phyloP scores from a whole-genome alignment of 2,888 invertebrate genomes.

The Drosophila melanosoma region DNA sequence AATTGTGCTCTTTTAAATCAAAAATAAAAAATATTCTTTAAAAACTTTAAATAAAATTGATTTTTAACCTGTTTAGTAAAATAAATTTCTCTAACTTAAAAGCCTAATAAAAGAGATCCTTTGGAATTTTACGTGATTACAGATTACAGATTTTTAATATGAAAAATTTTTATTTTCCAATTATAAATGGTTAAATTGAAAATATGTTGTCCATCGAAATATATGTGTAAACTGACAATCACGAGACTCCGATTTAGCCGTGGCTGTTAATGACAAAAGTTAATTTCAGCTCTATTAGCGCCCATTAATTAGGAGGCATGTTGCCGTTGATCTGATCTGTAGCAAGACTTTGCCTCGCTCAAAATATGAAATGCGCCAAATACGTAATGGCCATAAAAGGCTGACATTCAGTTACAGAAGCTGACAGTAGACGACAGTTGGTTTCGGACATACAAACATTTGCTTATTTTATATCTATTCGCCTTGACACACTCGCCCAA shows the following conservation, averaged over 20 bases:
- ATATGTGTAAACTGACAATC: constrained; percentile 15
- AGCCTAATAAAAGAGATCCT: neutral
- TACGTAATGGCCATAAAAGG: constrained; percentile 68
- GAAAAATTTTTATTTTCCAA: neutral
- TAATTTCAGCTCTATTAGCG: constrained; percentile 65
- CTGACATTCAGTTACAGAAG: constrained; percentile 28
- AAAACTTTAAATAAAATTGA: neutral
- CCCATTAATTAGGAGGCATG: constrained; percentile 60
- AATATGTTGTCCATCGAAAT: neutral
- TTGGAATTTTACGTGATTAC: neutral
- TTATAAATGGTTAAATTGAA: neutral
- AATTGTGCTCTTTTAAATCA: neutral
- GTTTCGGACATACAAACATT: constrained; percentile 21
- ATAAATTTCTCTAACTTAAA: neutral
- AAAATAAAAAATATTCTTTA: neutral
- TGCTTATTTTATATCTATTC: constrained; percentile 1
- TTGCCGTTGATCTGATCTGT: constrained; percentile 9
- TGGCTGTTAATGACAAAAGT: constrained; percentile 48
- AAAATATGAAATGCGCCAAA: constrained; percentile 60
- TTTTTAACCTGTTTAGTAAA: neutral
- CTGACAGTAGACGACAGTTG: constrained; percentile 48
- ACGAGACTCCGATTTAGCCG: constrained; percentile 19
- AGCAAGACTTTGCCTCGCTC: constrained; percentile 19
- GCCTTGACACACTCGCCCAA: constrained; percentile 79
- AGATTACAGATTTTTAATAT: neutral